Base-by-base conservation (phyloP, 2,888 invertebrate genomes). In the Creontiades dilutus region DNA sequence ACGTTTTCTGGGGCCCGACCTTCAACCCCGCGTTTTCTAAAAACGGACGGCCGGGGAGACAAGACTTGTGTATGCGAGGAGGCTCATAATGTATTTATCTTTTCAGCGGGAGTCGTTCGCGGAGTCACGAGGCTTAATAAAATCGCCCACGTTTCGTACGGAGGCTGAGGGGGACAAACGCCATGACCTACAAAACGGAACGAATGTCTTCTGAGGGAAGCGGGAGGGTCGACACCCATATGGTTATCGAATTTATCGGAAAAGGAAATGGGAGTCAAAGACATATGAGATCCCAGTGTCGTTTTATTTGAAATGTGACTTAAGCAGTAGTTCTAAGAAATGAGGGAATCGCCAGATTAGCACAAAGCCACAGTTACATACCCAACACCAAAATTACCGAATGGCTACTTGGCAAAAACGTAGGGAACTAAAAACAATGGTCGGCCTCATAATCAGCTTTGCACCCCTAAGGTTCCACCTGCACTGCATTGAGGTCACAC, bases 1-100 rank as follows among this genome's bases (percentile, higher is more conserved):
- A 19, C 68, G 68, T 61, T n/a, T 61, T 68, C 68, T 68, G 68
- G 68, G 68, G 23, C 68, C 23, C 68, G 68, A 68, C 68, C 68
- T 68, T 19, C 68, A 23, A 68, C 68, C 68, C 68, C 68, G 9
- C 68, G 68, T 68, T 68, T 68, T 68, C 68, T 68, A 68, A 68
- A 68, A 68, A 27, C 68, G 68, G 23, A 68, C 27, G 68, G 13
- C 23, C 0, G 23, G 68, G 19, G 61, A 61, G 68, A 68, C 13
- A 52, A n/a, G 52, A 52, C 52, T 52, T 52, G 14, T 52, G 37
- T 37, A 37, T 37, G 37, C 19, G 57, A 14, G 57, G 16, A 16
- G 16, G n/a, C 19, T 57, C 19, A 68, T 23, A 68, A 68, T 61
- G 68, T 23, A 68, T 68, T 68, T 68, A 68, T 68, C 68, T 68